These are phyloP conservation scores for Brachylomia viminalis DNA, from an alignment of 2,888 invertebrate species.

Conservation along the genomic window DNA sequence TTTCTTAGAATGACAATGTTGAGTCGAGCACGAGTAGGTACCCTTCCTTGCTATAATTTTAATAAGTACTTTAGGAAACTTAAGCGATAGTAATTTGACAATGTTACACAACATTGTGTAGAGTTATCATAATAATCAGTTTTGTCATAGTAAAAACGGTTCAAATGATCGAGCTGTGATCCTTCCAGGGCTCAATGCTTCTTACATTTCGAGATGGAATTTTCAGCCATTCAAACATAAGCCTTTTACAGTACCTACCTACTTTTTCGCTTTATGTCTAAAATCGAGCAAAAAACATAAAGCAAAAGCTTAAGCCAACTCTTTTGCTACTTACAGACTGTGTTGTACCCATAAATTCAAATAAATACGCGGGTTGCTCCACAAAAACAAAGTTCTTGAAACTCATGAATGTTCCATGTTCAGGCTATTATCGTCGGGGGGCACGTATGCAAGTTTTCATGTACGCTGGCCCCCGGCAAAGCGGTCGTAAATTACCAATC, in stretches of 20 bases:
- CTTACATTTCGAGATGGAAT: background rate
- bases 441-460: conserved; percentile 67
- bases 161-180: too few relatives aligned
- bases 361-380: conserved; percentile 55
- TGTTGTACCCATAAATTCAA: conserved; percentile 60
- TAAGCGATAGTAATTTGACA: too few relatives aligned
- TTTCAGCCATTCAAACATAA: background rate
- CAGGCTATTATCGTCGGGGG: conserved; percentile 64
- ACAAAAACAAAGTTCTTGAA: conserved; percentile 63
- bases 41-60: background rate
- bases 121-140: too few relatives aligned
- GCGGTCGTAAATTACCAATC: conserved; percentile 64
- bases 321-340: conserved; percentile 33
- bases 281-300: background rate
- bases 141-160: too few relatives aligned
- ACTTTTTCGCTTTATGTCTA: background rate
- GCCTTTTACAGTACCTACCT: background rate
- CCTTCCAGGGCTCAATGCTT: too few relatives aligned
- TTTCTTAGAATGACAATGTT: background rate
- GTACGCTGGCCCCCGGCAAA: conserved; percentile 40
- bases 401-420: conserved; percentile 60
- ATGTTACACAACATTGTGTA: too few relatives aligned
- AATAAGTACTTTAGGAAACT: background rate
- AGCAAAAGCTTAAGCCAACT: conserved; percentile 24
- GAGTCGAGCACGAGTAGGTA: too few relatives aligned